Evolutionary conservation across 2,113 vertebrate genomes (phyloP), one percentile per base, ranked within the genome.

Genomic region (Perognathus longimembris): DNA sequence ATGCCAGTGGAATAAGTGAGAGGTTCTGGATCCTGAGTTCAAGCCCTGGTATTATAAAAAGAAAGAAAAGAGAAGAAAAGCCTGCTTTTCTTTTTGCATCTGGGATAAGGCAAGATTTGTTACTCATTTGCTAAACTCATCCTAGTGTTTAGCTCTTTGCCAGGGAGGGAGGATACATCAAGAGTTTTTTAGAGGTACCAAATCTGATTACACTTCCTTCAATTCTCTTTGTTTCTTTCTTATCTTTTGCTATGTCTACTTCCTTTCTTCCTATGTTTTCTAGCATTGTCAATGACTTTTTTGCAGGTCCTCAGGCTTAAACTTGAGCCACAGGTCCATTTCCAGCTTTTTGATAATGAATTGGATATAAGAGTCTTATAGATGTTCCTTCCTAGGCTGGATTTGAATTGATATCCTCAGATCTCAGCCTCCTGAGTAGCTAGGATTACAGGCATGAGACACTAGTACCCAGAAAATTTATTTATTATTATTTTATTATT

Each of bases 231-330:
- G 1, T 45, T 45, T 11, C 9, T 45, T 45, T 77, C 75, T 85
- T 92, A 20, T 40, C 38, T 54, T 78, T 82, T 75, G 9, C 14
- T 54, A 1, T 59, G 10, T 82, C 87, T 88, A 40, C 73, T 91
- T 93, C 17, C 21, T 26, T 61, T 30, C 30, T 76, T 66, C 15
- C 12, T 73, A 14, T 87, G 36, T 93, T 89, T 81, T 85, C 40
- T 76, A 82, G 78, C 59, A 63, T 87, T 90, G 74, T 88, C 64
- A 77, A 61, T 74, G 40, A 80, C 20, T 57, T 54, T 54, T 54
- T 12, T 54, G 50, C 15, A 54, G 50, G 50, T 54, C 50, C 15
- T 54, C 50, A 54, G 50, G 14, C 50, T 54, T 54, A 15, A 54
- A 54, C 50, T 54, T 54, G 50, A 54, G 50, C 50, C 17, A 54